Conservation (phyloP, 92 coral and sea anemone genomes). For the Parazoanthus darwini region DNA sequence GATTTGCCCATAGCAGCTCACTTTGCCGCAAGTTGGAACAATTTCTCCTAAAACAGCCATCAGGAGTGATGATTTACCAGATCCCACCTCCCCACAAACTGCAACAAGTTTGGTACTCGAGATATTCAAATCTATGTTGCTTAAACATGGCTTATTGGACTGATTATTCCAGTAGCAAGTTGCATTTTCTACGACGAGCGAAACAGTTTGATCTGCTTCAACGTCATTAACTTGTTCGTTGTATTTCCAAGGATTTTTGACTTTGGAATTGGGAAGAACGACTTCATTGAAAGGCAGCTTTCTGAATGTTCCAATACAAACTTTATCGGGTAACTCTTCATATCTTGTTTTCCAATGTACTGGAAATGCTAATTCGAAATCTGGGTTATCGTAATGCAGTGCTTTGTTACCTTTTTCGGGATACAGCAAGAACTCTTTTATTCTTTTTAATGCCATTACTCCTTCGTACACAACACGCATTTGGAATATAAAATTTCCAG, state of each 20-base stretch:
- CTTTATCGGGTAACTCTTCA: background rate
- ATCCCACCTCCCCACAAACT: constrained; percentile 20
- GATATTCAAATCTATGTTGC: background rate
- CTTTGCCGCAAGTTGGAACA: constrained; percentile 19
- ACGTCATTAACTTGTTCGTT: too few species aligned
- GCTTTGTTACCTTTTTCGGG: constrained; percentile 12
- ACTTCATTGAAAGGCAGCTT: background rate
- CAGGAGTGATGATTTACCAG: constrained; percentile 20
- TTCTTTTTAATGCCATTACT: constrained; percentile 12
- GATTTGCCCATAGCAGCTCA: background rate
- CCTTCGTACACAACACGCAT: background rate
- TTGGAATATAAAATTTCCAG: background rate
- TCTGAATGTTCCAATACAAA: constrained; percentile 5
- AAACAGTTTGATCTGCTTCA: background rate
- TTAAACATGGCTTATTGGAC: background rate
- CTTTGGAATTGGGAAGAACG: background rate
- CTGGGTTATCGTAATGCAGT: background rate
- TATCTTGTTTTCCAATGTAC: too few species aligned
- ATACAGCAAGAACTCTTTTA: background rate
- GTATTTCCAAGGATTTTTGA: background rate
- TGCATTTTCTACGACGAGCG: background rate
- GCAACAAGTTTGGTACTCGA: constrained; percentile 12
- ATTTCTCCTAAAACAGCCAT: constrained; percentile 18
- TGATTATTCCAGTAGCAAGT: constrained; percentile 21
- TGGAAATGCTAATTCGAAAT: background rate